phyloP scores from a whole-genome alignment of 2,797 vertebrate species.

The Amazona ochrocephala region DNA sequence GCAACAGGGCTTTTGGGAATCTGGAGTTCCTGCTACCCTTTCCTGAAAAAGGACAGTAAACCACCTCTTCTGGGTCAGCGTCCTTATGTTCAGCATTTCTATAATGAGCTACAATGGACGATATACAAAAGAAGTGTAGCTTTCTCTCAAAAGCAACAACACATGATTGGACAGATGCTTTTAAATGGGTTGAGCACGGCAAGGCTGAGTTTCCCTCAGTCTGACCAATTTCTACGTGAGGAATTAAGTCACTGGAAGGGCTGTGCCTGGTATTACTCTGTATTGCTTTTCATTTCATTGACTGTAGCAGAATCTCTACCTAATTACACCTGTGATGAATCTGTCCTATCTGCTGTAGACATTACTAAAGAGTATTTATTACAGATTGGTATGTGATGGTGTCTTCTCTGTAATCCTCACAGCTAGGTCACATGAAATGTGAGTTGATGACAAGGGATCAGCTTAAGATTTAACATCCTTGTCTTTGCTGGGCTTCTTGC shows the following conservation, averaged over 20 bases:
- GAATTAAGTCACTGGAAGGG: neutral
- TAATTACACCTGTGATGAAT: slow-evolving; percentile 3
- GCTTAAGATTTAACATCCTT: neutral
- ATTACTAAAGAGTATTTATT: slow-evolving; percentile 1
- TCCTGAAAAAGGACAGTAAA: neutral
- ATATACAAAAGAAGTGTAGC: neutral
- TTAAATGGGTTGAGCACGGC: neutral
- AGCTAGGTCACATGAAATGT: slow-evolving; percentile 1
- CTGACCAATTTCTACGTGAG: neutral
- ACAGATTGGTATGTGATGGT: neutral
- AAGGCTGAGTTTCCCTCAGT: neutral
- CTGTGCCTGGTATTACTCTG: neutral
- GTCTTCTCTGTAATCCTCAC: neutral
- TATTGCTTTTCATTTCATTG: neutral
- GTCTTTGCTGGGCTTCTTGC: neutral
- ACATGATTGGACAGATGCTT: neutral
- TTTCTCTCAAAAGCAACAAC: neutral
- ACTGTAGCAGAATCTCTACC: neutral
- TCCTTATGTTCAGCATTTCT: neutral
- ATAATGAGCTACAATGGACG: too few species aligned
- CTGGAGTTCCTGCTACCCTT: neutral
- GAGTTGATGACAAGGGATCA: slow-evolving; percentile 2
- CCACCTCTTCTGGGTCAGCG: neutral
- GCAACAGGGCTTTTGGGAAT: neutral
- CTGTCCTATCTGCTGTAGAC: slow-evolving; percentile 8